Percentiles rank a stretch among this genome's conserved stretches.
Conservation (phyloP, 2,113 vertebrate genomes). For the Heterocephalus glaber region DNA sequence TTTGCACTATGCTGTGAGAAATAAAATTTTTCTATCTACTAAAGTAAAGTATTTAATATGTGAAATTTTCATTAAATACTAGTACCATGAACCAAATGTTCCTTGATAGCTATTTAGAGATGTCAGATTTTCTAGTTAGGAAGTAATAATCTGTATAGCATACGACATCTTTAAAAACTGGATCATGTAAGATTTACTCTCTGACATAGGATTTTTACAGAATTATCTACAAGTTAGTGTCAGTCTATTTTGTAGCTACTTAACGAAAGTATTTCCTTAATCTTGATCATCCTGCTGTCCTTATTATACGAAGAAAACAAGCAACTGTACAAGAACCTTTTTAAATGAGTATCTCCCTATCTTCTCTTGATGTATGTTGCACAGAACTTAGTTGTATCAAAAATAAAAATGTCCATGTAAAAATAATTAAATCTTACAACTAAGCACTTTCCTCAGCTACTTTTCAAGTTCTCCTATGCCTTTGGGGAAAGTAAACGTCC, state of each 20-base stretch:
- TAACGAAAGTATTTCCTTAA: conserved; percentile 43
- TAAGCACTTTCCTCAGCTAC: conserved; percentile 54
- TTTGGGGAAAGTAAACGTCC: background rate
- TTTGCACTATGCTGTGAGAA: background rate
- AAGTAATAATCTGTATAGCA: background rate
- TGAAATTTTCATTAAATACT: conserved; percentile 50
- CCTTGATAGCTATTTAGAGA: conserved; percentile 31
- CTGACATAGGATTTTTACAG: conserved; percentile 16
- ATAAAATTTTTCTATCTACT: conserved; percentile 29
- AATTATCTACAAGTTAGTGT: conserved; percentile 58
- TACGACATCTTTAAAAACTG: conserved; percentile 58
- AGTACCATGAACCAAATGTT: conserved; percentile 34
- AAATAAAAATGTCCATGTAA: conserved; percentile 70
- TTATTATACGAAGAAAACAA: background rate
- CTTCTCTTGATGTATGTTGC: background rate
- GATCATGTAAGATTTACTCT: background rate
- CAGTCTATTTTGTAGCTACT: background rate
- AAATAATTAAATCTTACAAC: conserved; percentile 71
- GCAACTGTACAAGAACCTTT: background rate
- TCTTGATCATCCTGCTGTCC: background rate
- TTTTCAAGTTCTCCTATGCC: conserved; percentile 55
- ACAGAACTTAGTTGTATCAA: background rate
- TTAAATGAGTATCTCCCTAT: conserved; percentile 58
- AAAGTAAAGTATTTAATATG: conserved; percentile 25
- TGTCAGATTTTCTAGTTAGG: conserved; percentile 10